Evolutionary conservation across 2,888 invertebrate species (phyloP).

Genomic region (Crioceris asparagi): DNA sequence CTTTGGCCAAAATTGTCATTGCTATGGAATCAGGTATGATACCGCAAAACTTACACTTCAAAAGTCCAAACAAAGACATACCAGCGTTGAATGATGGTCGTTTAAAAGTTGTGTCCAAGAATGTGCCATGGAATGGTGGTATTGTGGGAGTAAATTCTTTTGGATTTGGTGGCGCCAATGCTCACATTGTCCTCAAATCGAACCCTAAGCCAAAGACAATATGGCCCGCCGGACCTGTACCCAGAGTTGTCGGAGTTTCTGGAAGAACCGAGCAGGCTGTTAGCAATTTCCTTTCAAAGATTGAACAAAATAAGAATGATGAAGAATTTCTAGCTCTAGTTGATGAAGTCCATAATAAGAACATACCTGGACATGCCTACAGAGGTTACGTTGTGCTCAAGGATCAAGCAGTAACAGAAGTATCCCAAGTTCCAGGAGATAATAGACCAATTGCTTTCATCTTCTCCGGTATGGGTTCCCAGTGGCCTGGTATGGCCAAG

Average conservation of each 20-base stretch:
- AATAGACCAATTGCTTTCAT: conserved; percentile 86
- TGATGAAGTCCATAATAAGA: conserved; percentile 59
- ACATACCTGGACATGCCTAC: conserved; percentile 65
- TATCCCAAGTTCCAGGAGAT: conserved; percentile 42
- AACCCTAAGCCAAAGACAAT: conserved; percentile 58
- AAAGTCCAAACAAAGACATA: conserved; percentile 78
- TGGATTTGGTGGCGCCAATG: conserved; percentile 96
- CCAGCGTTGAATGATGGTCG: conserved; percentile 83
- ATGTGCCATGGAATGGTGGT: conserved; percentile 83
- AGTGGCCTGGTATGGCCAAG: conserved; percentile 94
- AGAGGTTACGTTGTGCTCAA: conserved; percentile 72
- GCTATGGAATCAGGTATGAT: conserved; percentile 87
- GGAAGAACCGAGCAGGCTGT: conserved; percentile 80
- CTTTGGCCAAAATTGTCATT: conserved; percentile 81
- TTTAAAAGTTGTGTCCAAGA: conserved; percentile 78
- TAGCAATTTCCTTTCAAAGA: conserved; percentile 51
- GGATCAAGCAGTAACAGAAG: conserved; percentile 41
- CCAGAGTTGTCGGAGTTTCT: conserved; percentile 64
- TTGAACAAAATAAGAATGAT: conserved; percentile 50
- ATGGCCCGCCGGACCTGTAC: conserved; percentile 46
- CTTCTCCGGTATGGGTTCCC: conserved; percentile 97
- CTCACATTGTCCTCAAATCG: conserved; percentile 76
- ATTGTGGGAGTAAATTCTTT: conserved; percentile 90
- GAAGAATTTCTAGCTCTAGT: conserved; percentile 68
- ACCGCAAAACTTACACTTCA: conserved; percentile 86